A percentile compares a stretch with the other conserved stretches of the same genome.
These are phyloP conservation scores for Acanthosepion esculentum DNA, from an alignment of 2,888 invertebrate genomes.

Conservation along the genomic window DNA sequence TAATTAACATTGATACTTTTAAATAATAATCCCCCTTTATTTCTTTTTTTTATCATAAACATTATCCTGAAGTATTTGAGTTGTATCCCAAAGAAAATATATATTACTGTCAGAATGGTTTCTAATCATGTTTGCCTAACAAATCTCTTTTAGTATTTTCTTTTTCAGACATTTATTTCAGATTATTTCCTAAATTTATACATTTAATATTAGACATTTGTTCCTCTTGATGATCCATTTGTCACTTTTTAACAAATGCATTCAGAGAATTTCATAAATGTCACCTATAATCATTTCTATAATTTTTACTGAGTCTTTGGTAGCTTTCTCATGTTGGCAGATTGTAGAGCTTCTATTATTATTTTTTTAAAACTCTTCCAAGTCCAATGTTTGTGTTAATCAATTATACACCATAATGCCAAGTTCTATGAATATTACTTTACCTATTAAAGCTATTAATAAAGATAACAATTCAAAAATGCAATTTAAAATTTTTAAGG, in stretches of 20 bases:
- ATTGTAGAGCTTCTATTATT: not conserved
- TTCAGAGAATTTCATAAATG: not conserved
- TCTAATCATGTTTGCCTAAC: not conserved
- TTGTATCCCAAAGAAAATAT: not conserved
- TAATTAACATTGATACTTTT: no score
- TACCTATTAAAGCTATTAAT: not conserved
- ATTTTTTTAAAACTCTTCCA: not conserved
- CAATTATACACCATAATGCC: not conserved
- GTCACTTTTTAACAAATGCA: not conserved
- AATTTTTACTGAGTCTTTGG: not conserved
- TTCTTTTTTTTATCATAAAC: not conserved
- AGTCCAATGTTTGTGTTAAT: not conserved
- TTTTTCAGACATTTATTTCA: not conserved
- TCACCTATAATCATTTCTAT: not conserved
- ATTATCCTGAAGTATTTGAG: not conserved
- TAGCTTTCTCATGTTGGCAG: not conserved
- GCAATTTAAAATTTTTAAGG: not conserved
- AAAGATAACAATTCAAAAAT: no score
- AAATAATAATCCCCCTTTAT: no score
- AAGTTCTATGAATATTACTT: not conserved
- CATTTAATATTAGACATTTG: not conserved
- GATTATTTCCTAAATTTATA: not conserved
- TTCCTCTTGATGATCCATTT: not conserved
- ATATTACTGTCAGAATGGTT: not conserved
- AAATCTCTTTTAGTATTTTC: not conserved